Base-by-base conservation (phyloP, 2,113 vertebrate species). In the Strigops habroptila region DNA sequence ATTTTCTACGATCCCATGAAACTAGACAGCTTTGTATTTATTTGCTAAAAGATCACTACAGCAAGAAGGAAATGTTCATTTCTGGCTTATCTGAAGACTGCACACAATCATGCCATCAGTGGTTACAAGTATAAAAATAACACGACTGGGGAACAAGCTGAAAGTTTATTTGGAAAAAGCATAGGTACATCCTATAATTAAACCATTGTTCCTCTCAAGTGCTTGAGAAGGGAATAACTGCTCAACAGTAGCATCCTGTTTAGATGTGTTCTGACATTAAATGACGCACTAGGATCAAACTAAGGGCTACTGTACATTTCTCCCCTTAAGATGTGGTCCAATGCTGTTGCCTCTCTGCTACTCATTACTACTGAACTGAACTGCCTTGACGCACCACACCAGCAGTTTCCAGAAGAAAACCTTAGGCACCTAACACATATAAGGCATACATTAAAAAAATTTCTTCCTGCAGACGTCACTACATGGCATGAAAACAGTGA, bases 101-200 rank as follows among this genome's bases (percentile, higher is more conserved):
- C 65, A 90, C 76, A 91, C 86, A 92, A 94, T 71, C 76, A 35
- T 21, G 46, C 48, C 69, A 70, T 37, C 81, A 41, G 78, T 73
- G 65, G 49, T 60, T 78, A 33, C 88, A 77, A 82, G 73, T 39
- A 91, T 71, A 79, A 95, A 94, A 97, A 96, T 59, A 94, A 93
- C 84, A 49, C 33, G 63, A 77, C 43, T 43, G 60, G 67, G 79
- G 75, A 95, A 96, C 71, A 91, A 94, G 83, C 81, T 55, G 86
- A 84, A 95, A 96, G 81, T 94, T 73, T 92, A 95, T 80, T 84
- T 92, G 67, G 78, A 93, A 93, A 53, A 96, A 81, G 78, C 77
- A 91, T 25, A 96, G 91, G 94, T 94, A 94, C 88, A 80, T 93
- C 83, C 93, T 89, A 94, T 90, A 93, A 91, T 88, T 90, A 95